A percentile compares a stretch with the other conserved stretches of the same genome.
These are phyloP conservation scores for Cyprinella venusta DNA, from an alignment of 2,797 vertebrate genomes.

Conservation along the genomic window DNA sequence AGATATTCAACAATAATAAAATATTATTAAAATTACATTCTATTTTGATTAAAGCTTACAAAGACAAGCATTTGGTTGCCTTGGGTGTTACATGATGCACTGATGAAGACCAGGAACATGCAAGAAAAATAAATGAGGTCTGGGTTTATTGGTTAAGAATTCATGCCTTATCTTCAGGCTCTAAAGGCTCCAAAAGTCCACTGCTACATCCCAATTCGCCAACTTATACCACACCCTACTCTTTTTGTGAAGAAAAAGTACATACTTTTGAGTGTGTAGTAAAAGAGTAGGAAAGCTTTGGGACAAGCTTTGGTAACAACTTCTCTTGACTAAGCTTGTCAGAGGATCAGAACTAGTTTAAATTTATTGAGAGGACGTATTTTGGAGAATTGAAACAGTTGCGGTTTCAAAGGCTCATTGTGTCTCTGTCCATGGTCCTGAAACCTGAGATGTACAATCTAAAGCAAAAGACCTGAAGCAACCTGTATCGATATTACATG, in stretches of 20 bases:
- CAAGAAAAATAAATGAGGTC: neutral
- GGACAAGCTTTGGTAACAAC: neutral
- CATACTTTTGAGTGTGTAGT: no score
- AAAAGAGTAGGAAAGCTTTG: no score
- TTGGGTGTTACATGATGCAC: neutral
- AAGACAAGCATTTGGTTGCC: neutral
- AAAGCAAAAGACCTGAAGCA: neutral
- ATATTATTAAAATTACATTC: neutral
- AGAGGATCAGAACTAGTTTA: neutral
- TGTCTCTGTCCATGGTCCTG: constrained; percentile 48
- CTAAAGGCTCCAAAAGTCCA: neutral
- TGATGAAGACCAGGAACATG: neutral
- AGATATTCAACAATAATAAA: neutral
- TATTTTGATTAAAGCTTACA: neutral
- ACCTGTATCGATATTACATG: neutral
- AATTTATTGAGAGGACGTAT: neutral
- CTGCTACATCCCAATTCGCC: no score
- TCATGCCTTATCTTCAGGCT: neutral
- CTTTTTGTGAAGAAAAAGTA: no score
- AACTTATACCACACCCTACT: no score
- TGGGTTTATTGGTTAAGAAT: neutral
- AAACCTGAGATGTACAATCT: neutral
- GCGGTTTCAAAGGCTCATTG: neutral
- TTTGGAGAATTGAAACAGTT: neutral
- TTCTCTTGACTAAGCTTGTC: neutral